Evolutionary conservation across 2,113 vertebrate genomes (phyloP).

Genomic region (Ornithorhynchus anatinus): DNA sequence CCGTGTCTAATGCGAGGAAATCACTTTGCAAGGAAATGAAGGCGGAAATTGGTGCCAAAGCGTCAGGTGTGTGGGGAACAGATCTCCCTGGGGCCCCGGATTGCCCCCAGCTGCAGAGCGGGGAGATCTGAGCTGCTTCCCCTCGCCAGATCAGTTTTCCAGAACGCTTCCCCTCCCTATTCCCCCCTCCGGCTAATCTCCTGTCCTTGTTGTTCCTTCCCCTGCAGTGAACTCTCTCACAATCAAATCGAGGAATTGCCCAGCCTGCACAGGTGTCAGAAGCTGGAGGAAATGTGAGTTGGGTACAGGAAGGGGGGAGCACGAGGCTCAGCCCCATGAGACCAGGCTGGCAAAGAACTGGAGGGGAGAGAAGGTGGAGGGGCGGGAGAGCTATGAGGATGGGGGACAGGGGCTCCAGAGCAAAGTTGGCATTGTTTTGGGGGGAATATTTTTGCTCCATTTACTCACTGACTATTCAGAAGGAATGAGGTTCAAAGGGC

Average conservation of each 20-base stretch:
- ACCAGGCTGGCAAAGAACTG: too few species aligned
- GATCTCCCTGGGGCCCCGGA: background rate
- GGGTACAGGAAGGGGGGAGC: background rate
- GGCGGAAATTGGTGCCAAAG: background rate
- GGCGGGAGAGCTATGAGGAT: background rate
- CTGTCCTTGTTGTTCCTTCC: background rate
- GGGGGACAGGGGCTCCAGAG: background rate
- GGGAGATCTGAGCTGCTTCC: background rate
- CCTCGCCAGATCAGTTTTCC: background rate
- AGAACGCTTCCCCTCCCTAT: background rate
- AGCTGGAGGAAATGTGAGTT: slow-evolving; percentile 93
- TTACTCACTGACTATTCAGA: too few species aligned
- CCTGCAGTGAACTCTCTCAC: slow-evolving; percentile 86
- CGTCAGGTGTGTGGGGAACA: accelerated
- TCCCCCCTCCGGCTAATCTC: background rate
- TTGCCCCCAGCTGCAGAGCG: background rate
- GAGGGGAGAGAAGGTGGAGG: background rate
- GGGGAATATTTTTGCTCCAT: too few species aligned
- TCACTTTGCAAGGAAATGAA: background rate
- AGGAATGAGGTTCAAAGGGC: too few species aligned
- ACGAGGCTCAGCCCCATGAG: too few species aligned
- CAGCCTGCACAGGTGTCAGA: slow-evolving; percentile 86
- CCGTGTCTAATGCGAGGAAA: background rate
- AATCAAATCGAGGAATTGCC: slow-evolving; percentile 90
- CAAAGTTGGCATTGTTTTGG: background rate